A percentile compares a stretch with the other conserved stretches of the same genome.
These are phyloP conservation scores for Cyclophora albipunctata DNA, from an alignment of 2,888 invertebrate genomes.

Conservation along the genomic window DNA sequence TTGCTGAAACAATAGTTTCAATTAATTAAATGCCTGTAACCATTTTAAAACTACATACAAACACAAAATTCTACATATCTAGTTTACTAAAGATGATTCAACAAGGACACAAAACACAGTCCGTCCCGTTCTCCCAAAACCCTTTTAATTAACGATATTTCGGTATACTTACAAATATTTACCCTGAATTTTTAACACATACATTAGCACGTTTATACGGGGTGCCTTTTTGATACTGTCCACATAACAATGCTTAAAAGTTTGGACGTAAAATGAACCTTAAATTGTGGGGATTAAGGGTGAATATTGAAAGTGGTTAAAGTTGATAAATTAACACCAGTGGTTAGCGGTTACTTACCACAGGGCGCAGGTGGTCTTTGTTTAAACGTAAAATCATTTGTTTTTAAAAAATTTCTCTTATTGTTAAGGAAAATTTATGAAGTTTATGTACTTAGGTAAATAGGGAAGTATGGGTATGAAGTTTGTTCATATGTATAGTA, in stretches of 20 bases:
- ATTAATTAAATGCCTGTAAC: too few relatives aligned
- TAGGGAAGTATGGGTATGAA: slow-evolving; percentile 8
- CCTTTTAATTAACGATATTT: slow-evolving; percentile 17
- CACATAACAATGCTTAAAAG: slow-evolving; percentile 8
- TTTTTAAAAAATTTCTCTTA: slow-evolving; percentile 4
- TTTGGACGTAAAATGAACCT: not conserved
- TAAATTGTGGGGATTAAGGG: not conserved
- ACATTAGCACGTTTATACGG: slow-evolving; percentile 39
- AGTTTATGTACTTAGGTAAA: slow-evolving; percentile 2
- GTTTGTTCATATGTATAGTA: too few relatives aligned
- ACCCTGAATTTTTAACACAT: slow-evolving; percentile 44
- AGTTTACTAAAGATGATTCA: too few relatives aligned
- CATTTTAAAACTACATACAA: too few relatives aligned
- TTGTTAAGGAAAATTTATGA: not conserved
- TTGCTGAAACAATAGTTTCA: too few relatives aligned
- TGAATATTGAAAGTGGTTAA: slow-evolving; percentile 5
- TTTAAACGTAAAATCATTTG: slow-evolving; percentile 42
- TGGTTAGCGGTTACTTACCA: slow-evolving; percentile 59
- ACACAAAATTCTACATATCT: too few relatives aligned
- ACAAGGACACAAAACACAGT: too few relatives aligned
- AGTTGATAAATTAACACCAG: slow-evolving; percentile 55
- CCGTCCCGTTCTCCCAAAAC: not conserved
- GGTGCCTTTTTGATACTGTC: slow-evolving; percentile 13
- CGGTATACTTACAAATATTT: slow-evolving; percentile 39
- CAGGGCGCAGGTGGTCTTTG: slow-evolving; percentile 70